Evolutionary conservation across 2,113 vertebrate genomes (phyloP).

Genomic region (Silurus asotus): DNA sequence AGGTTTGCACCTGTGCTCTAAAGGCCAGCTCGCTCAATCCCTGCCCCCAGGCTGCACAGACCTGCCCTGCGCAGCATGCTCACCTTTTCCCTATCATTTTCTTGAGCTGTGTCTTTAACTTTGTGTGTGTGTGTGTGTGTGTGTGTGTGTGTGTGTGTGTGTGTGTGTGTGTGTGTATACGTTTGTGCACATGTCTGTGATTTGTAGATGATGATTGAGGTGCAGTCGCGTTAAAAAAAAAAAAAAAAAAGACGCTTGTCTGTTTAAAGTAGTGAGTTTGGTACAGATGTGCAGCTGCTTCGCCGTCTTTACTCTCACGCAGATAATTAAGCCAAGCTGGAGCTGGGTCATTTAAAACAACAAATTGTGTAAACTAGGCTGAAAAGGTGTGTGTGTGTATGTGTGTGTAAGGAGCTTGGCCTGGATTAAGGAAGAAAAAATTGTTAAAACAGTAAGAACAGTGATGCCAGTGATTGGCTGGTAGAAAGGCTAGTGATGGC

Average conservation of each 20-base stretch:
- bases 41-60: constrained; percentile 30
- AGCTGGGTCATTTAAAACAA: constrained; percentile 24
- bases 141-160: not conserved
- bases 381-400: constrained; percentile 13
- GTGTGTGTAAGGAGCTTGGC: not conserved
- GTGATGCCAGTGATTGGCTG: not conserved
- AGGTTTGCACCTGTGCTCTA: constrained; percentile 62
- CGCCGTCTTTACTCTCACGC: constrained; percentile 37
- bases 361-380: constrained; percentile 26
- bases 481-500: not conserved
- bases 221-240: constrained; percentile 39
- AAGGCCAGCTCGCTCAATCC: constrained; percentile 41
- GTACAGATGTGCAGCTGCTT: constrained; percentile 54
- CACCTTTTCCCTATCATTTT: constrained; percentile 33
- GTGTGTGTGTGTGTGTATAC: not conserved
- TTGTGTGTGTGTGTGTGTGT: not conserved
- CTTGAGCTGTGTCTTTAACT: constrained; percentile 7
- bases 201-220: constrained; percentile 19
- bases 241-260: not conserved
- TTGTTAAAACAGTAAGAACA: not conserved
- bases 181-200: not conserved
- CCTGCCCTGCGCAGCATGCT: constrained; percentile 6
- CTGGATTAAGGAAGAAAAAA: not conserved
- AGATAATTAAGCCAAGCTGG: constrained; percentile 54
- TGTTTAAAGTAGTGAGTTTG: not conserved